A percentile compares a stretch with the other conserved stretches of the same genome.
These are phyloP conservation scores for Neoseiulus cucumeris DNA, from an alignment of 1,140 invertebrate genomes.

Conservation along the genomic window DNA sequence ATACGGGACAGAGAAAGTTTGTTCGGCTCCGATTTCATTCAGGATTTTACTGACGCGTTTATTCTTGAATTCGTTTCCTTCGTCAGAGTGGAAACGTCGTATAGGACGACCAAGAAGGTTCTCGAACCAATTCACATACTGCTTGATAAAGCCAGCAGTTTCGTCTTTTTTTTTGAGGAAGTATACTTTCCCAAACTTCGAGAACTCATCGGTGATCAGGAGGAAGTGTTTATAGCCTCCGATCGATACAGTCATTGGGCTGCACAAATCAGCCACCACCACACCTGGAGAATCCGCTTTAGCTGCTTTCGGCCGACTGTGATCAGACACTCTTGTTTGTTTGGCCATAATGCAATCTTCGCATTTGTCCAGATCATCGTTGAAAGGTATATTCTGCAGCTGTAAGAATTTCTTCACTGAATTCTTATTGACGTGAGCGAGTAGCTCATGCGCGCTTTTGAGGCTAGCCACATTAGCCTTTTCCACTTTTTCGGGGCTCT, in stretches of 20 bases:
- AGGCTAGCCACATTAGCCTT: conserved; percentile 9
- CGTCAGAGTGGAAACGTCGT: neutral
- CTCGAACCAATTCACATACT: too few relatives aligned
- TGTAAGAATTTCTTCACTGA: neutral
- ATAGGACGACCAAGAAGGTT: too few relatives aligned
- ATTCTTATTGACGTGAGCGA: neutral
- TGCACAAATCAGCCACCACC: too few relatives aligned
- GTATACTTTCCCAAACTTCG: too few relatives aligned
- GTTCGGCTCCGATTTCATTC: neutral
- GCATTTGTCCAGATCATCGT: neutral
- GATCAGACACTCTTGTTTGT: neutral
- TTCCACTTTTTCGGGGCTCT: conserved; percentile 4
- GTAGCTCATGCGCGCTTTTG: conserved; percentile 13
- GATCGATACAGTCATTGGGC: too few relatives aligned
- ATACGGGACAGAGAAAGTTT: conserved; percentile 9
- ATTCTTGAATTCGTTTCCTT: neutral
- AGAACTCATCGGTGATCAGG: too few relatives aligned
- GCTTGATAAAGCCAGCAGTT: too few relatives aligned
- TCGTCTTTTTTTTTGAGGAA: too few relatives aligned
- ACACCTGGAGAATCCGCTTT: too few relatives aligned
- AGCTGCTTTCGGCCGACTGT: too few relatives aligned
- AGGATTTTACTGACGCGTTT: neutral
- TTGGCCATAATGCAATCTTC: neutral
- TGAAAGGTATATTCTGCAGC: neutral
- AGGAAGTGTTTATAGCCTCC: too few relatives aligned